Percentiles rank a stretch among this genome's conserved stretches.
These are phyloP conservation scores for Azemiops feae DNA, from an alignment of 2,113 vertebrate species.

Conservation along the genomic window DNA sequence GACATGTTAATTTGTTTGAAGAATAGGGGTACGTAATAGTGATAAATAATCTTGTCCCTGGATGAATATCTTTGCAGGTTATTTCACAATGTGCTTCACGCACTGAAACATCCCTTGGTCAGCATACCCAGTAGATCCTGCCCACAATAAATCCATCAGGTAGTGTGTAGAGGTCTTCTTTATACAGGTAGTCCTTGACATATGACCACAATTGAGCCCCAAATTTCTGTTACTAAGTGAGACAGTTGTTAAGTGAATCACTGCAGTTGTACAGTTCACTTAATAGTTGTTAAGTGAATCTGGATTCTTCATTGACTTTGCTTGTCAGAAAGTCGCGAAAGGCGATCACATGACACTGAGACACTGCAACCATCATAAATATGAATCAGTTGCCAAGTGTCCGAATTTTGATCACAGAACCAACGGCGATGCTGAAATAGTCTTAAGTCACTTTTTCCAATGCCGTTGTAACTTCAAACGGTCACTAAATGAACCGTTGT, in stretches of 20 bases:
- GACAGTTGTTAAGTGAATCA: neutral
- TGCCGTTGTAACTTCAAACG: neutral
- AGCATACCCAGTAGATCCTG: too few relatives aligned
- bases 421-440: neutral
- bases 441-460: neutral
- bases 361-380: too few relatives aligned
- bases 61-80: neutral
- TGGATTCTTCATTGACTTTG: neutral
- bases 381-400: too few relatives aligned
- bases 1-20: constrained; percentile 2
- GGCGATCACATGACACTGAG: too few relatives aligned
- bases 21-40: neutral
- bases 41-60: neutral
- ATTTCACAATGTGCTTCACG: too few relatives aligned
- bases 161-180: neutral
- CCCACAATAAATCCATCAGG: too few relatives aligned
- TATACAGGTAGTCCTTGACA: neutral
- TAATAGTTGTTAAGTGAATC: neutral
- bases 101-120: too few relatives aligned
- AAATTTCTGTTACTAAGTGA: neutral
- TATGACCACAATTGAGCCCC: too few relatives aligned
- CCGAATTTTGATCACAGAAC: neutral
- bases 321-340: neutral
- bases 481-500: neutral
- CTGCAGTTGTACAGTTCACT: neutral